A percentile compares a stretch with the other conserved stretches of the same genome.
Conservation (phyloP, 2,797 vertebrate genomes). For the Lepilemur ruficaudatus region DNA sequence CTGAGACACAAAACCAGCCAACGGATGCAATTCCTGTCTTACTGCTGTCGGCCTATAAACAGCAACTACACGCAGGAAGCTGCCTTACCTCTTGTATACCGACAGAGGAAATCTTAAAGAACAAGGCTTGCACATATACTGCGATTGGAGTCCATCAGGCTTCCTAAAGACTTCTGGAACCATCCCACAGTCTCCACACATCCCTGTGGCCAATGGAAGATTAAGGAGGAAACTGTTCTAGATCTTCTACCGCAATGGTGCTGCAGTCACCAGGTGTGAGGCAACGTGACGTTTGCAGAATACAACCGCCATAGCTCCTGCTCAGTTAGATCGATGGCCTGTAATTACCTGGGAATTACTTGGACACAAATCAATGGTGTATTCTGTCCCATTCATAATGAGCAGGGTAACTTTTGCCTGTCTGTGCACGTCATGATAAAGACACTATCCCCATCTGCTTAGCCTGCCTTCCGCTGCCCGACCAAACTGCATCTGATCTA, state of each 20-base stretch:
- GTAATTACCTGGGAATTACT: constrained; percentile 87
- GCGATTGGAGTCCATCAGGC: constrained; percentile 4
- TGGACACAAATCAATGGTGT: constrained; percentile 86
- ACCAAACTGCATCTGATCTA: constrained; percentile 68
- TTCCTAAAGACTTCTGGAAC: constrained; percentile 58
- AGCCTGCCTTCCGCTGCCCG: constrained; percentile 57
- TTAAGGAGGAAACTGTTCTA: constrained; percentile 70
- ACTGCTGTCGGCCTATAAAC: constrained; percentile 56
- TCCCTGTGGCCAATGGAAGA: constrained; percentile 63
- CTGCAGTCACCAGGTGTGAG: constrained; percentile 80
- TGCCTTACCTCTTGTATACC: constrained; percentile 15
- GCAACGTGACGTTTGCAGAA: constrained; percentile 78
- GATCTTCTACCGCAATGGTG: constrained; percentile 70
- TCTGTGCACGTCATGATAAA: constrained; percentile 78
- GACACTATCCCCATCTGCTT: constrained; percentile 77
- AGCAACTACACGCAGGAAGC: constrained; percentile 66
- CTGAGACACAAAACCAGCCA: constrained; percentile 79
- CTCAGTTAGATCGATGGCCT: constrained; percentile 85
- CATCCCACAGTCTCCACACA: constrained; percentile 37
- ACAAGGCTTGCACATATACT: neutral
- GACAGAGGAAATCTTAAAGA: neutral
- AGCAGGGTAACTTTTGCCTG: constrained; percentile 81
- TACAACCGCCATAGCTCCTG: constrained; percentile 69
- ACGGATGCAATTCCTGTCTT: constrained; percentile 77
- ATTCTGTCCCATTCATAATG: constrained; percentile 83